Percentiles rank a stretch among this genome's conserved stretches.
Conservation (phyloP, 1,140 invertebrate genomes). For the Anthonomus grandis region DNA sequence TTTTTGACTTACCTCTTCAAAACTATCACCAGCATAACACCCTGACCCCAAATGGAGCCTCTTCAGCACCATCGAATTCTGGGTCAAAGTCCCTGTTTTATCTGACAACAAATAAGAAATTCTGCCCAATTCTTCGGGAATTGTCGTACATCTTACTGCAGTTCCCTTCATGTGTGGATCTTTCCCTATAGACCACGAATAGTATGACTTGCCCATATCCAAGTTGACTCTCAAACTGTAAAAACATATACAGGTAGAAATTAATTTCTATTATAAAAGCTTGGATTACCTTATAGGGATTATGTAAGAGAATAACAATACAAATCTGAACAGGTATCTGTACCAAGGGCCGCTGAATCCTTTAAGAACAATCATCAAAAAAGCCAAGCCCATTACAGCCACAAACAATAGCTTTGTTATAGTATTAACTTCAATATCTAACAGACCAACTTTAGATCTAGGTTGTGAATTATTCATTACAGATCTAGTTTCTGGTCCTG, state of each 20-base stretch:
- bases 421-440: slow-evolving; percentile 83
- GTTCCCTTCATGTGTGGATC: slow-evolving; percentile 92
- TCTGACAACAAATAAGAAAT: slow-evolving; percentile 95
- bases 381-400: slow-evolving; percentile 84
- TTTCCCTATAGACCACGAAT: slow-evolving; percentile 93
- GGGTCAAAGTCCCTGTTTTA: slow-evolving; percentile 98
- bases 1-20: slow-evolving; percentile 84
- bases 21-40: slow-evolving; percentile 82
- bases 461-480: slow-evolving; percentile 98
- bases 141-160: slow-evolving; percentile 97
- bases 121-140: slow-evolving; percentile 96
- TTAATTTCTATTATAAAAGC: slow-evolving; percentile 7
- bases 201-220: slow-evolving; percentile 98
- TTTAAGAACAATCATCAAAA: slow-evolving; percentile 95
- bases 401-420: slow-evolving; percentile 93
- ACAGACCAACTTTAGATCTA: slow-evolving; percentile 88
- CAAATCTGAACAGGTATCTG: slow-evolving; percentile 92
- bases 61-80: slow-evolving; percentile 99
- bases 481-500: slow-evolving; percentile 91
- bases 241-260: slow-evolving; percentile 30
- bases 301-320: slow-evolving; percentile 97
- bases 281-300: slow-evolving; percentile 82
- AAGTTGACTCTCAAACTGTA: slow-evolving; percentile 93
- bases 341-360: slow-evolving; percentile 97
- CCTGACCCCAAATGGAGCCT: slow-evolving; percentile 89